Evolutionary conservation across 2,113 vertebrate genomes (phyloP).

Genomic region (Orthochromis malagaraziensis): DNA sequence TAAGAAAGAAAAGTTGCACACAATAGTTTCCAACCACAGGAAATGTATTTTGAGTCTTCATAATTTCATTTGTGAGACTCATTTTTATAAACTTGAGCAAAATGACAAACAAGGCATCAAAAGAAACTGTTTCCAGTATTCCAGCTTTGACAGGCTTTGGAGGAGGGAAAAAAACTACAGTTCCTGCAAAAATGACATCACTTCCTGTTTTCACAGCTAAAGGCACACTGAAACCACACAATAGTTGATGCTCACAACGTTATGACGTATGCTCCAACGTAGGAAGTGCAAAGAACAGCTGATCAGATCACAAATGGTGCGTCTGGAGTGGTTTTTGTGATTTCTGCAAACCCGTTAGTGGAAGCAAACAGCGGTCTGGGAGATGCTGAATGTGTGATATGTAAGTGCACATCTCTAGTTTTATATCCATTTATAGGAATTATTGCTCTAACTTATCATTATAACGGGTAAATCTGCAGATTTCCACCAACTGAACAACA

Average conservation of each 20-base stretch:
- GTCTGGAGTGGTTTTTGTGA: neutral
- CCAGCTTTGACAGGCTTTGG: neutral
- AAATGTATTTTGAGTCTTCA: neutral
- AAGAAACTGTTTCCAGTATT: neutral
- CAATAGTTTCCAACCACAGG: neutral
- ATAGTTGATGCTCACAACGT: neutral
- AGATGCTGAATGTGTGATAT: neutral
- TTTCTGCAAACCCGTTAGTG: neutral
- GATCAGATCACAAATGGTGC: neutral
- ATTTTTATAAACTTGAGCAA: neutral
- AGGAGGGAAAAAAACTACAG: neutral
- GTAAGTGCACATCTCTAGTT: neutral
- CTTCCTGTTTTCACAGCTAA: neutral
- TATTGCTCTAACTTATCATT: neutral
- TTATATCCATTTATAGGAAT: neutral
- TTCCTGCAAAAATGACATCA: neutral
- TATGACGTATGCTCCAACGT: accelerated
- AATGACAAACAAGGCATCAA: accelerated
- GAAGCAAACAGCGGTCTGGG: neutral
- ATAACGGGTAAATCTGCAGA: accelerated
- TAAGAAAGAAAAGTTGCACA: neutral
- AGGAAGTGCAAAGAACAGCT: neutral
- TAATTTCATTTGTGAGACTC: neutral
- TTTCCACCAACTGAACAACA: neutral
- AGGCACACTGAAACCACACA: neutral